Conservation (phyloP, 2,113 vertebrate genomes). For the Chitala chitala region DNA sequence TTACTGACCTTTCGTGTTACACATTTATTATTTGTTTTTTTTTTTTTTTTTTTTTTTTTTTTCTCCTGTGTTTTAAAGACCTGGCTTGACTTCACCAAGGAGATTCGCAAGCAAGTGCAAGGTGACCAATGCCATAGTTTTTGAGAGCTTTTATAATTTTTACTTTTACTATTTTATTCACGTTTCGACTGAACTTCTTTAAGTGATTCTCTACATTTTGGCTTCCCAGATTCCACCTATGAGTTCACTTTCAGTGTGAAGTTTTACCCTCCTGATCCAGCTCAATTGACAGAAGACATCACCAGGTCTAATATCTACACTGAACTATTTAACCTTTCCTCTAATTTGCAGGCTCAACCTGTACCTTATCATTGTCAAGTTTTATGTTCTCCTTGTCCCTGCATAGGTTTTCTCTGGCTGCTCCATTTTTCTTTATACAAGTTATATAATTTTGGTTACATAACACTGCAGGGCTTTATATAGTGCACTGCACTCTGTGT, state of each 20-base stretch:
- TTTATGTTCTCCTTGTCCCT: too few species aligned
- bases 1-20: too few species aligned
- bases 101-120: conserved; percentile 85
- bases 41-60: neutral
- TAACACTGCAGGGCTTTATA: too few species aligned
- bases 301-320: conserved; percentile 73
- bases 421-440: too few species aligned
- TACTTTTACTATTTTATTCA: neutral
- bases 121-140: conserved; percentile 61
- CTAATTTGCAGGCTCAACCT: neutral
- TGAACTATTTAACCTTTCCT: neutral
- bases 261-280: conserved; percentile 95
- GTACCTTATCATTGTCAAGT: too few species aligned
- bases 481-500: too few species aligned
- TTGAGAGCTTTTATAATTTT: neutral
- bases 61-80: conserved; percentile 58
- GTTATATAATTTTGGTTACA: too few species aligned
- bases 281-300: conserved; percentile 86
- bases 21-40: neutral
- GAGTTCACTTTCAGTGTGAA: conserved; percentile 88
- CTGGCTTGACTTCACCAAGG: conserved; percentile 88
- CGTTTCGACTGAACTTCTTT: neutral
- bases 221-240: conserved; percentile 68
- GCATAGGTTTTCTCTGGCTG: too few species aligned
- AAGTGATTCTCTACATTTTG: too few species aligned